Conservation (phyloP, 2,888 invertebrate species). For the Trichopria drosophilae region DNA sequence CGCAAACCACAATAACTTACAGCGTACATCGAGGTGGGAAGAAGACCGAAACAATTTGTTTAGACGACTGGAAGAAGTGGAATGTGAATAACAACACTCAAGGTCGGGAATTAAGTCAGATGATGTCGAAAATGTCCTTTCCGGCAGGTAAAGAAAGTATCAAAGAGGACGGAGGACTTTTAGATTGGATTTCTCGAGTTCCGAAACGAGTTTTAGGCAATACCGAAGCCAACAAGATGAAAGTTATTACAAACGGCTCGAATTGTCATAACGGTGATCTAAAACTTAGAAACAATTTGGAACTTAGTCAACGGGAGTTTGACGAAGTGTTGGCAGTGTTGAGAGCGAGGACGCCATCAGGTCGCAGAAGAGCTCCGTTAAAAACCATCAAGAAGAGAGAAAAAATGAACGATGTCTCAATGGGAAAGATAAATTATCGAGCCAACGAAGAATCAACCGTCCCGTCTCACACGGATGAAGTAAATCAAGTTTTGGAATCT, state of each 20-base stretch:
- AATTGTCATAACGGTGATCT: slow-evolving; percentile 11
- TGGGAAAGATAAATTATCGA: slow-evolving; percentile 13
- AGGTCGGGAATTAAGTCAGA: slow-evolving; percentile 32
- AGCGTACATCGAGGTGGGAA: slow-evolving; percentile 42
- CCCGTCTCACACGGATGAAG: not conserved
- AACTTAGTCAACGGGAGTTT: slow-evolving; percentile 56
- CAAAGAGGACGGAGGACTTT: slow-evolving; percentile 46
- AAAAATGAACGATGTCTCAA: slow-evolving; percentile 31
- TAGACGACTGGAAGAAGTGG: too few relatives aligned
- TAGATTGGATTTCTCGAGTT: slow-evolving; percentile 50
- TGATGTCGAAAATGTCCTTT: slow-evolving; percentile 49
- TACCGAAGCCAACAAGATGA: not conserved
- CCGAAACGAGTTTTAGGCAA: slow-evolving; percentile 48
- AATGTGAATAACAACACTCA: slow-evolving; percentile 5
- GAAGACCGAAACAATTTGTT: too few relatives aligned
- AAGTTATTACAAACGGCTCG: too few relatives aligned
- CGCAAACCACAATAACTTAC: slow-evolving; percentile 32
- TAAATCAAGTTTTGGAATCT: not conserved
- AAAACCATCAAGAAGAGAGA: slow-evolving; percentile 28
- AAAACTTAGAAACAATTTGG: slow-evolving; percentile 53
- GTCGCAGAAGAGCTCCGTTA: slow-evolving; percentile 34
- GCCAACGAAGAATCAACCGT: not conserved
- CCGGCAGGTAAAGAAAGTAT: slow-evolving; percentile 44
- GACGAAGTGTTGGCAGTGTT: slow-evolving; percentile 57
- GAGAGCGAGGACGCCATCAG: slow-evolving; percentile 50